phyloP scores from a whole-genome alignment of 2,113 vertebrate species.

The Thalassarche chlororhynchos region DNA sequence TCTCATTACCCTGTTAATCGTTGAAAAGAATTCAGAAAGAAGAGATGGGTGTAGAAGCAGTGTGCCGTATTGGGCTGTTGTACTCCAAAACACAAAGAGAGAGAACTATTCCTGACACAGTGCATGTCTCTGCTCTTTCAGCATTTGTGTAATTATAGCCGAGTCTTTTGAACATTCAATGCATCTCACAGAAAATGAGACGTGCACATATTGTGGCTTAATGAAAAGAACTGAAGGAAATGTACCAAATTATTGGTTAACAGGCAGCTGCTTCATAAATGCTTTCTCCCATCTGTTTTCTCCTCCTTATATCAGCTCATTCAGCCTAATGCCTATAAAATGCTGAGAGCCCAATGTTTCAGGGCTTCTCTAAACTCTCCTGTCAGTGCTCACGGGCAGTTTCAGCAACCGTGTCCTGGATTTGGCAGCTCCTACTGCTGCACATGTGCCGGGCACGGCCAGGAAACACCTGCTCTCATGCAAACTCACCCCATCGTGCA shows the following conservation, averaged over 20 bases:
- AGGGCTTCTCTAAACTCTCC: background rate
- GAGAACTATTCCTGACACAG: background rate
- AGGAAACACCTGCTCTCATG: background rate
- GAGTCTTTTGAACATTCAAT: conserved; percentile 34
- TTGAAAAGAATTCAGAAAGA: background rate
- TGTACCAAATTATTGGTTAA: conserved; percentile 23
- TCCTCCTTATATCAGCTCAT: background rate
- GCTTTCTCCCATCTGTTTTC: conserved; percentile 38
- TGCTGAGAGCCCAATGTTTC: conserved; percentile 21
- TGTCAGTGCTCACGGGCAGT: background rate
- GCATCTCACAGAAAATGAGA: conserved; percentile 37
- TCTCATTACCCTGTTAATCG: background rate
- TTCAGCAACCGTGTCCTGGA: background rate
- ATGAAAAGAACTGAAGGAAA: conserved; percentile 59
- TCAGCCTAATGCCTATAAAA: background rate
- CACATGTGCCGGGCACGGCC: fast-evolving
- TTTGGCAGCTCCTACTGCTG: background rate
- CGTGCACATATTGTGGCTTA: conserved; percentile 49
- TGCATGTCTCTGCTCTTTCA: background rate
- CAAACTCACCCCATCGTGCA: background rate
- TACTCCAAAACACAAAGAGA: background rate
- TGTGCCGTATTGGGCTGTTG: background rate
- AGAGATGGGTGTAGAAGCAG: background rate
- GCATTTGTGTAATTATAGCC: conserved; percentile 14
- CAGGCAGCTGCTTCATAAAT: conserved; percentile 51